A percentile compares a stretch with the other conserved stretches of the same genome.
phyloP scores from a whole-genome alignment of 2,888 invertebrate genomes.

The Trissolcus brochymenae region DNA sequence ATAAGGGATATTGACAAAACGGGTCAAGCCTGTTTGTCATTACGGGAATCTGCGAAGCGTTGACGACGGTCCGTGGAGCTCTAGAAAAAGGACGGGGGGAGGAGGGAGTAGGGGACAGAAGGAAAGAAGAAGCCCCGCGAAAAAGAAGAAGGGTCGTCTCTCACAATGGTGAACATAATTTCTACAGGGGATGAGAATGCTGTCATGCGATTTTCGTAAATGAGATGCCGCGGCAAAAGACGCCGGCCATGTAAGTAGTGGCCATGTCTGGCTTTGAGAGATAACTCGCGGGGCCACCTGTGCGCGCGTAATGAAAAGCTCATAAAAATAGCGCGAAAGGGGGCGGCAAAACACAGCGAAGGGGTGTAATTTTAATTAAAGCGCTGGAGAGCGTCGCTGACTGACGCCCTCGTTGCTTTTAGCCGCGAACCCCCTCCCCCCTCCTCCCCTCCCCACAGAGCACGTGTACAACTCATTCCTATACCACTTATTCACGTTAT shows the following conservation, averaged over 20 bases:
- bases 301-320: conserved; percentile 70
- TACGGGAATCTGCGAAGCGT: conserved; percentile 51
- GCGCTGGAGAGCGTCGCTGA: conserved; percentile 64
- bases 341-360: conserved; percentile 34
- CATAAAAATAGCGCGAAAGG: conserved; percentile 72
- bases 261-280: conserved; percentile 67
- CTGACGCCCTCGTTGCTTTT: conserved; percentile 50
- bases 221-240: conserved; percentile 62
- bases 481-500: conserved; percentile 59
- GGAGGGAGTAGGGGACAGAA: neutral
- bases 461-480: conserved; percentile 34
- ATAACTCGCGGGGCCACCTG: conserved; percentile 57
- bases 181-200: conserved; percentile 60
- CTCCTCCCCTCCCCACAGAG: too few relatives aligned
- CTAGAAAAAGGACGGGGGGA: neutral
- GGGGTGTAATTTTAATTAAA: conserved; percentile 76
- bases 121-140: conserved; percentile 35
- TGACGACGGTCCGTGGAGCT: conserved; percentile 13
- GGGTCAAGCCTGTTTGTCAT: conserved; percentile 53
- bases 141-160: conserved; percentile 14
- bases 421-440: conserved; percentile 50
- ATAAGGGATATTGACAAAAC: conserved; percentile 34
- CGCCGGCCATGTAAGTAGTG: conserved; percentile 61
- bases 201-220: conserved; percentile 69
- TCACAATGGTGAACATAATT: conserved; percentile 28